Evolutionary conservation across 2,888 invertebrate genomes (phyloP).

Genomic region (Ischnura elegans): DNA sequence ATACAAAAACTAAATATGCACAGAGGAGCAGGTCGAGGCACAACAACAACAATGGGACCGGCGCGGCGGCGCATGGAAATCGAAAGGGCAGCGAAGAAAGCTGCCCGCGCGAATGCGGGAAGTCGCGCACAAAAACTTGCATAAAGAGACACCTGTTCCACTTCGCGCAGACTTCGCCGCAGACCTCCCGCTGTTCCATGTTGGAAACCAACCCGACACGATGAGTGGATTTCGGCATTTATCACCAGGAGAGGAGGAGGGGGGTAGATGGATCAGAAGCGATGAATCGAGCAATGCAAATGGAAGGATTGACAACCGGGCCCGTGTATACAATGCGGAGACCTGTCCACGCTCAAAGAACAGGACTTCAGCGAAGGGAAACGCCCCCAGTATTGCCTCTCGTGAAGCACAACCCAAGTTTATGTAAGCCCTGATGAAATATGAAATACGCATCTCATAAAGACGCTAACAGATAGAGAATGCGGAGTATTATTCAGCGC

Average conservation of each 20-base stretch:
- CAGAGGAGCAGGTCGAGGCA: too few relatives aligned
- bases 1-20: too few relatives aligned
- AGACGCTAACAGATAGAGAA: neutral
- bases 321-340: neutral
- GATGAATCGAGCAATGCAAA: neutral
- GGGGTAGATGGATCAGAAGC: neutral
- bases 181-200: neutral
- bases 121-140: neutral
- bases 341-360: neutral
- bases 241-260: neutral
- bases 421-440: neutral
- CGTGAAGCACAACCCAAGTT: neutral
- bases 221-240: neutral
- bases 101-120: neutral
- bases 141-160: neutral
- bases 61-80: too few relatives aligned
- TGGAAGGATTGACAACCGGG: neutral
- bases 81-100: neutral
- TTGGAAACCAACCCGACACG: neutral
- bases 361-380: neutral
- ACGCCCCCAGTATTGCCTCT: neutral
- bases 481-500: too few relatives aligned
- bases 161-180: neutral
- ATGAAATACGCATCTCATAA: neutral
- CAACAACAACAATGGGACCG: too few relatives aligned